Evolutionary conservation across 2,797 vertebrate species (phyloP), one percentile per base, ranked within the genome.

Genomic region (Smutsia gigantea): DNA sequence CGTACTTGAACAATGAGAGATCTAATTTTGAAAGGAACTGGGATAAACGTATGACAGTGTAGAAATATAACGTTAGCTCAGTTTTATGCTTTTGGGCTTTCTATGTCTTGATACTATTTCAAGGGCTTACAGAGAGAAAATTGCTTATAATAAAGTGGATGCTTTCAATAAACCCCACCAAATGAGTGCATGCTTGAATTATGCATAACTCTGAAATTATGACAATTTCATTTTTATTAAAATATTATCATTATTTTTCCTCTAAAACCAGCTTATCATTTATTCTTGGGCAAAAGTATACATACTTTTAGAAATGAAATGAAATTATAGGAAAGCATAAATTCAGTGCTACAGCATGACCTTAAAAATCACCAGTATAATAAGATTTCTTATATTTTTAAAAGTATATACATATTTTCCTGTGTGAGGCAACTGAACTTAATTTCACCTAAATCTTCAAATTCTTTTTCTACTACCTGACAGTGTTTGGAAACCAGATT

Each of bases 401-500:
- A 95, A 34, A 97, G 90, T 87, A 97, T 92, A 46, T 95, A 95
- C 69, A 92, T 61, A 23, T 71, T 90, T 63, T 98, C 97, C 74
- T 97, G 90, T 19, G 79, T 93, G 83, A 98, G 83, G 37, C 46
- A 68, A 14, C 34, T 71, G n/a, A 98, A 98, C 31, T 96, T 98
- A 69, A 97, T 96, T 87, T 98, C 61, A 90, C 94, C 96, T 93
- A 97, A 92, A 8, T 97, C 97, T 97, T 98, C 97, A 96, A 97
- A 98, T 79, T 96, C 81, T 64, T 97, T 90, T 71, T 98, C 97
- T 39, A 94, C 55, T 25, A 72, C 69, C 53, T 82, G 37, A 75
- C 55, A 98, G 49, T 90, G 61, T 61, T 98, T 97, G 42, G 88
- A 96, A 93, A 97, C 31, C 15, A 98, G 84, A 23, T 37, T 97